Conservation (phyloP, 2,797 vertebrate genomes). For the Malacoraja senta region DNA sequence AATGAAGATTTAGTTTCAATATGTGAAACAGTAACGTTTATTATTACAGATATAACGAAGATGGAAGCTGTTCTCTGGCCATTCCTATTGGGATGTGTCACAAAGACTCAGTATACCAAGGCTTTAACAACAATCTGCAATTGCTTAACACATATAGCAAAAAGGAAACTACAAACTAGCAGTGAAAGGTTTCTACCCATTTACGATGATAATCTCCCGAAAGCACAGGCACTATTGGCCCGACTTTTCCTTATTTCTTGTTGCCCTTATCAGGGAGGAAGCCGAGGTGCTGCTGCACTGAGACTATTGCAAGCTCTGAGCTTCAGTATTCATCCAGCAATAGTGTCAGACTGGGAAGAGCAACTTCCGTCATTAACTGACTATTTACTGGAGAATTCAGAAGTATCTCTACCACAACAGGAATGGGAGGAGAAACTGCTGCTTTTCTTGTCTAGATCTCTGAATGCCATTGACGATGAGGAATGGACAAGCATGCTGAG, state of each 20-base stretch:
- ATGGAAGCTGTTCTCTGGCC: constrained; percentile 29
- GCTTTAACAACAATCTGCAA: constrained; percentile 25
- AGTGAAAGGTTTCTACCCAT: neutral
- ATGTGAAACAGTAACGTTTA: constrained; percentile 24
- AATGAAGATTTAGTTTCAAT: constrained; percentile 13
- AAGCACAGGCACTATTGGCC: constrained; percentile 22
- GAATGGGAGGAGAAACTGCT: constrained; percentile 31
- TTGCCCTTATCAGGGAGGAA: constrained; percentile 27
- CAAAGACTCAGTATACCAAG: neutral
- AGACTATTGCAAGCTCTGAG: constrained; percentile 14
- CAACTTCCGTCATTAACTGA: neutral
- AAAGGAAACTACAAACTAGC: constrained; percentile 13
- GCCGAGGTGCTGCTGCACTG: constrained; percentile 2
- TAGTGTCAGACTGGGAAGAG: neutral
- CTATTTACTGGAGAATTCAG: neutral
- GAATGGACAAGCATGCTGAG: constrained; percentile 4
- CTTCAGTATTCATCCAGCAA: constrained; percentile 8
- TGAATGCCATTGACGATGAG: neutral
- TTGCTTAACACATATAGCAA: constrained; percentile 6
- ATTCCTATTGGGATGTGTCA: constrained; percentile 18
- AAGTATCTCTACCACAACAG: neutral
- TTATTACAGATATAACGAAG: constrained; percentile 7
- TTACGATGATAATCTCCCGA: neutral
- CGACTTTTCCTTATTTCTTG: neutral
- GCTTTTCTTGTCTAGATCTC: neutral